Evolutionary conservation across 2,113 vertebrate genomes (phyloP), one percentile per base, ranked within the genome.

Genomic region (Acrocephalus kingi): DNA sequence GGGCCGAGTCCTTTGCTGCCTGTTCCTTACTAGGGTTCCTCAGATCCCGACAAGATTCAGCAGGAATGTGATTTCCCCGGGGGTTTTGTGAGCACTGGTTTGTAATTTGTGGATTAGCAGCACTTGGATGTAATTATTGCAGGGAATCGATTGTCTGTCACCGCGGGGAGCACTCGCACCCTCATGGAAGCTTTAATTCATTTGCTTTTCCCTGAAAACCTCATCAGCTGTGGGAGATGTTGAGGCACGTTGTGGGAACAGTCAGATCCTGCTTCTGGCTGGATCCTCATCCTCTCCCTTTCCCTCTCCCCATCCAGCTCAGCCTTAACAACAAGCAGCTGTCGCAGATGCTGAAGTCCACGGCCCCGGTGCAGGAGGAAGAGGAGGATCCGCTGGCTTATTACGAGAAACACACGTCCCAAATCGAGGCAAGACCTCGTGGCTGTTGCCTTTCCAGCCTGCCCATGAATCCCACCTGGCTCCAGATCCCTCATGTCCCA

Each of bases 241-340:
- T 37, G 84, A 86, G 88, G 73, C 84, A 43, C 0, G 54, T 45
- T 95, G 76, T 67, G 62, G 58, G 80, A 48, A 66, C 56, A 46
- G 51, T 56, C 13, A 3, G 83, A 69, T 48, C 46, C 11, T 19
- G 51, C 39, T 52, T 41, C 41, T 19, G 31, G 56, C 79, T 54
- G 54, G 41, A 74, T 84, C n/a, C 80, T 93, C 46, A 75, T 11
- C 81, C 82, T 74, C 37, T 91, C 74, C 78, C 55, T 78, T 76
- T 62, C 52, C 62, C 27, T 54, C 58, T 84, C 62, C 71, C 92
- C 72, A 39, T 49, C 52, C 97, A 99, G 99, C 97, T 99, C 94
- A 99, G 98, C 97, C 98, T 99, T 49, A 99, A 99, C 97, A 99
- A 99, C 96, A 98, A 98, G 37, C 99, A 99, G 89, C 98, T 99